Percentiles rank a stretch among this genome's conserved stretches.
These are phyloP conservation scores for Protodeltote pygarga DNA, from an alignment of 2,888 invertebrate genomes.

Conservation along the genomic window DNA sequence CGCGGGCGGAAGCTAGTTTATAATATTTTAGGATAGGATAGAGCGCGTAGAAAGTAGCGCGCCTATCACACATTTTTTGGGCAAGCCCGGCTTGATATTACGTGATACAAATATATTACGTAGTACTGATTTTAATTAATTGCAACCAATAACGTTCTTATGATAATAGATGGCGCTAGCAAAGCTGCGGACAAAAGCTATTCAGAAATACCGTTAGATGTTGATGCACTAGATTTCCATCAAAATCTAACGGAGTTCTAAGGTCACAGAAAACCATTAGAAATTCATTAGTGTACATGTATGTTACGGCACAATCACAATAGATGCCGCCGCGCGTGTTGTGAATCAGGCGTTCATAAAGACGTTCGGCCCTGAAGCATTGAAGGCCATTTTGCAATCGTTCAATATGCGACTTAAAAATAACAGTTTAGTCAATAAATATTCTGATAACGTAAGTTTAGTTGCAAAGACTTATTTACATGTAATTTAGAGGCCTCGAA, in stretches of 20 bases:
- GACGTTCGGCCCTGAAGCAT: conserved; percentile 44
- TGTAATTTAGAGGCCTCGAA: conserved; percentile 22
- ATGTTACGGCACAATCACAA: conserved; percentile 41
- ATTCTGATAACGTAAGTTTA: conserved; percentile 49
- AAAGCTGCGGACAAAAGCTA: too few species aligned
- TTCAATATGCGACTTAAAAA: conserved; percentile 48
- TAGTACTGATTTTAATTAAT: too few species aligned
- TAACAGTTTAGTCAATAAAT: conserved; percentile 50
- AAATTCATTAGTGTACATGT: conserved; percentile 40
- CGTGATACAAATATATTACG: too few species aligned
- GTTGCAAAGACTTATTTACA: conserved; percentile 32
- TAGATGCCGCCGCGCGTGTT: conserved; percentile 29
- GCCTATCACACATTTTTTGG: too few species aligned
- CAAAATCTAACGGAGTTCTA: conserved; percentile 3
- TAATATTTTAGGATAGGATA: too few species aligned
- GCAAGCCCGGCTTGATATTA: too few species aligned
- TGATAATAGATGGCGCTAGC: too few species aligned
- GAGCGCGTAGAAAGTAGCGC: too few species aligned
- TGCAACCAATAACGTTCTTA: too few species aligned
- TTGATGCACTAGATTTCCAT: too few species aligned
- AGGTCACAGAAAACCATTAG: conserved; percentile 34
- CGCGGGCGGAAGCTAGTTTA: too few species aligned
- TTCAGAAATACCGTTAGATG: too few species aligned
- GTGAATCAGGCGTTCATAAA: conserved; percentile 46
- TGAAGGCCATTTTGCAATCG: conserved; percentile 49